These are phyloP conservation scores for Nematopogon swammerdamellus DNA, from an alignment of 2,888 invertebrate species.

Conservation along the genomic window DNA sequence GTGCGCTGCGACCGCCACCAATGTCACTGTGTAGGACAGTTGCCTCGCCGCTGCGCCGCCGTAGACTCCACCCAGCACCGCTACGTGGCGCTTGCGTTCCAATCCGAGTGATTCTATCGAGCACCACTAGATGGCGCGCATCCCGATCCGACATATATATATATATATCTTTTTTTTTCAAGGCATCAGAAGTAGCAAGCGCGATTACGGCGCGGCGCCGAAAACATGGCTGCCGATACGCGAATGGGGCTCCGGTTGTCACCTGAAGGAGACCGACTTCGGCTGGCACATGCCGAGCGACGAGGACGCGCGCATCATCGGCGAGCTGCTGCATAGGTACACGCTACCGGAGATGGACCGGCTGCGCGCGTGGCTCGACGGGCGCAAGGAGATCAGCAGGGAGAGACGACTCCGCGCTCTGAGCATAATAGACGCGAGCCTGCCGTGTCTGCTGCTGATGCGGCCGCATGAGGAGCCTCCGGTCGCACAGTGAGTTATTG, in stretches of 20 bases:
- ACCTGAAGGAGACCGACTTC: slow-evolving; percentile 62
- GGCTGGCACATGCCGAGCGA: slow-evolving; percentile 76
- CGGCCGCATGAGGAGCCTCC: slow-evolving; percentile 68
- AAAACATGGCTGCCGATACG: slow-evolving; percentile 69
- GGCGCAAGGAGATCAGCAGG: slow-evolving; percentile 51
- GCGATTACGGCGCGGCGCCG: slow-evolving; percentile 60
- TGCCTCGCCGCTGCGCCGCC: no score
- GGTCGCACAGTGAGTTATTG: slow-evolving; percentile 53
- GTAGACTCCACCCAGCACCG: no score
- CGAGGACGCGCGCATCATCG: slow-evolving; percentile 65
- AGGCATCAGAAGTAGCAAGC: slow-evolving; percentile 60
- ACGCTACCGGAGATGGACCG: slow-evolving; percentile 61
- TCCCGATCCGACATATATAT: no score
- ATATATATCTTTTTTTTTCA: no score
- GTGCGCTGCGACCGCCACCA: no score
- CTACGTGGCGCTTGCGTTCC: no score
- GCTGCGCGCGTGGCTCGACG: slow-evolving; percentile 55
- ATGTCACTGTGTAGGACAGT: no score
- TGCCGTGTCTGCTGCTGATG: slow-evolving; percentile 63
- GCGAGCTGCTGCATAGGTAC: slow-evolving; percentile 62
- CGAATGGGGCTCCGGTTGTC: slow-evolving; percentile 77
- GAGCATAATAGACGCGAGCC: slow-evolving; percentile 61
- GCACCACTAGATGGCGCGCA: no score
- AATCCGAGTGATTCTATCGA: no score
- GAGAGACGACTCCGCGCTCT: slow-evolving; percentile 68